phyloP scores from a whole-genome alignment of 2,797 vertebrate genomes.

The Silurus aristotelis region DNA sequence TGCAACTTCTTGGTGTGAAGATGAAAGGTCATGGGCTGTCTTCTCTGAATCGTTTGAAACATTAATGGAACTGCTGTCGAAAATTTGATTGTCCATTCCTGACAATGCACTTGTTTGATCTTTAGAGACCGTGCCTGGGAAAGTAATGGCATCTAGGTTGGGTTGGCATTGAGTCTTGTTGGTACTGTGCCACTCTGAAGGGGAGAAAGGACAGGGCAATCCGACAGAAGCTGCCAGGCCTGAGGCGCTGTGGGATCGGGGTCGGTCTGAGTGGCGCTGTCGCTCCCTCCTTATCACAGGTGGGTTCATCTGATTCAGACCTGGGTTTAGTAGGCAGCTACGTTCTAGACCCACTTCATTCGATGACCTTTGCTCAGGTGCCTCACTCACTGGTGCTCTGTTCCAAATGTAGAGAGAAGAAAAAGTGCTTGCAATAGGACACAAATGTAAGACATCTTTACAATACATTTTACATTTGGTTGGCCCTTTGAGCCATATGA shows the following conservation, averaged over 20 bases:
- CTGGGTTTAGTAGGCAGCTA: slow-evolving; percentile 39
- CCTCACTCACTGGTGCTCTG: slow-evolving; percentile 55
- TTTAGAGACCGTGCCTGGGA: slow-evolving; percentile 51
- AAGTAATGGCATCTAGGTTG: slow-evolving; percentile 66
- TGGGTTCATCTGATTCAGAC: slow-evolving; percentile 35
- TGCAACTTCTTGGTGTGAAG: slow-evolving; percentile 12
- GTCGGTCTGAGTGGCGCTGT: slow-evolving; percentile 69
- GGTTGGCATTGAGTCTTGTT: slow-evolving; percentile 62
- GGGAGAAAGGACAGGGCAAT: slow-evolving; percentile 68
- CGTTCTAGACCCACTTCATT: slow-evolving; percentile 31
- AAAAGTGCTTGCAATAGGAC: not conserved
- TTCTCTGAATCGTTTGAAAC: slow-evolving; percentile 56
- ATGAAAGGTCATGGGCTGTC: slow-evolving; percentile 9
- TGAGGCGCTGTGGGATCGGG: slow-evolving; percentile 65
- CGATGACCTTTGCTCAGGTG: not conserved
- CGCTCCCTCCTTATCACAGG: slow-evolving; percentile 62
- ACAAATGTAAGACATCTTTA: not conserved
- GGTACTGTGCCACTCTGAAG: slow-evolving; percentile 57
- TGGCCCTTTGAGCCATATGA: too few species aligned
- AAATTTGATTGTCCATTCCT: slow-evolving; percentile 50
- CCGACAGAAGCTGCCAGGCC: slow-evolving; percentile 77
- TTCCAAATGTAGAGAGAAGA: slow-evolving; percentile 19
- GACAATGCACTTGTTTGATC: not conserved
- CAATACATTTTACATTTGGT: too few species aligned
- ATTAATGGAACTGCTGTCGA: slow-evolving; percentile 61